These are phyloP conservation scores for Erebia epiphron DNA, from an alignment of 2,888 invertebrate species.

Conservation along the genomic window DNA sequence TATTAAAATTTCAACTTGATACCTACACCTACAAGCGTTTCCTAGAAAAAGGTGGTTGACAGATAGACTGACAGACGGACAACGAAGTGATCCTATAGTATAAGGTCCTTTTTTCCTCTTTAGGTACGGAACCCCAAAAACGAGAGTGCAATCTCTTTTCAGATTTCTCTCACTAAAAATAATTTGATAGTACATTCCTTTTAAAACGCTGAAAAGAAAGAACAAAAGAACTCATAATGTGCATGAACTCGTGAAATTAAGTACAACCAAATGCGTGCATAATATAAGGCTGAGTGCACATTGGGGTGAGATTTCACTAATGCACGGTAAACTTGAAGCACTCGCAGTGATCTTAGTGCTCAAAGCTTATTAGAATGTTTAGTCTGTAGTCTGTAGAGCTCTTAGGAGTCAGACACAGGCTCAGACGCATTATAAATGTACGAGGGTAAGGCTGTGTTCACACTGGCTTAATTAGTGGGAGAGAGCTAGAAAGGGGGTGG, in stretches of 20 bases:
- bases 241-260: background rate
- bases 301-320: conserved; percentile 12
- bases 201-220: background rate
- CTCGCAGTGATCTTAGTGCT: conserved; percentile 14
- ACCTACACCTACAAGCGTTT: too few species aligned
- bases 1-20: too few species aligned
- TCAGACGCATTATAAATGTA: conserved; percentile 5
- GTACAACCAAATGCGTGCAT: background rate
- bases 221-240: background rate
- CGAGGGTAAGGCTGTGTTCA: background rate
- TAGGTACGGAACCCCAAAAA: too few species aligned
- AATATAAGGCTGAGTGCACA: background rate
- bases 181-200: too few species aligned
- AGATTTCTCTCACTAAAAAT: too few species aligned
- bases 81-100: too few species aligned
- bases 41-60: too few species aligned
- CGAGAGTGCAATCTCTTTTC: too few species aligned
- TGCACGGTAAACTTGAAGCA: conserved; percentile 13
- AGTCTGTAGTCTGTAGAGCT: background rate
- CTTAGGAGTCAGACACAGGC: background rate
- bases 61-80: too few species aligned
- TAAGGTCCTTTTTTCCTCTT: too few species aligned
- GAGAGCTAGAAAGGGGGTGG: background rate
- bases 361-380: conserved; percentile 19
- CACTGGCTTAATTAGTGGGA: background rate